Evolutionary conservation across 2,888 invertebrate genomes (phyloP).

Genomic region (Rhamphomyia laevipes): DNA sequence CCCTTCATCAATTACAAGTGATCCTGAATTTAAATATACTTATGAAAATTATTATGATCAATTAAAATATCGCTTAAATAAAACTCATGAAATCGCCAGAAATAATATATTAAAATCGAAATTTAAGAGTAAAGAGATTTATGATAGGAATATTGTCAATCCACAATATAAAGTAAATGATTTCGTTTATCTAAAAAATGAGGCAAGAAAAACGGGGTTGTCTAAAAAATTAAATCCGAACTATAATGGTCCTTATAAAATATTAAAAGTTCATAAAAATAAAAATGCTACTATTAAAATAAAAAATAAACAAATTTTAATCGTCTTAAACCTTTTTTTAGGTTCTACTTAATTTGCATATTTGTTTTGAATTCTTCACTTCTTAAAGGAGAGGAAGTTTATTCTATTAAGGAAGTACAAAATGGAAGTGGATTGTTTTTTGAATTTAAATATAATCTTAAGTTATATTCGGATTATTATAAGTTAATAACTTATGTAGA

Average conservation of each 20-base stretch:
- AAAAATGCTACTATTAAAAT: constrained; percentile 3
- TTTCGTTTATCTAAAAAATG: constrained; percentile 8
- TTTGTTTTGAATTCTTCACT: no score
- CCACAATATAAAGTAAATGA: constrained; percentile 5
- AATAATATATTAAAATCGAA: constrained; percentile 9
- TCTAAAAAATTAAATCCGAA: constrained; percentile 7
- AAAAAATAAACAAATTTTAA: no score
- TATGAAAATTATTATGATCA: constrained; percentile 8
- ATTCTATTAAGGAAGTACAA: no score
- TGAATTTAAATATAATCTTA: not conserved
- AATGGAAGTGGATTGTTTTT: no score
- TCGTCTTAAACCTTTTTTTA: no score
- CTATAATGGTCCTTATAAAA: constrained; percentile 8
- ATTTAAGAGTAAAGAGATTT: constrained; percentile 3
- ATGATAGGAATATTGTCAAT: constrained; percentile 4
- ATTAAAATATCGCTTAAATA: constrained; percentile 8
- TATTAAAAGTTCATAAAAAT: constrained; percentile 1
- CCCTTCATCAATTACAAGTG: constrained; percentile 3
- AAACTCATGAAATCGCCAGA: constrained; percentile 7
- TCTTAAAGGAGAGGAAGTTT: no score
- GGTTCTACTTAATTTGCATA: no score
- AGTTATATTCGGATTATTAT: not conserved
- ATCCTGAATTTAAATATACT: constrained; percentile 7
- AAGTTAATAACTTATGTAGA: constrained; percentile 6
- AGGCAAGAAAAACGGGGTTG: constrained; percentile 1